Conservation (phyloP, 2,888 invertebrate species). For the Bedellia somnulentella region DNA sequence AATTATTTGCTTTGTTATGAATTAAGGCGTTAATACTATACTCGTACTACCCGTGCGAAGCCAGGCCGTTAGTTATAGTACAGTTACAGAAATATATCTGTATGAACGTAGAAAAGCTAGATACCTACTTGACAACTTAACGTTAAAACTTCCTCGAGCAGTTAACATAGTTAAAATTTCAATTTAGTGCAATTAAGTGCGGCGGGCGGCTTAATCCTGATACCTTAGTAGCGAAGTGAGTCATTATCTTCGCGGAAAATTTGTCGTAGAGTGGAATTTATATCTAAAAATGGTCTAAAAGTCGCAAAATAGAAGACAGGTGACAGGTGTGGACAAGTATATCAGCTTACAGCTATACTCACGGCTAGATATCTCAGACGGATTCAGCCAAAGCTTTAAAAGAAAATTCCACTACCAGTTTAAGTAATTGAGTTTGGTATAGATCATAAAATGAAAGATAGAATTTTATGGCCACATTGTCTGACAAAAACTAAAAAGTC, state of each 20-base stretch:
- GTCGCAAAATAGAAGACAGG: neutral
- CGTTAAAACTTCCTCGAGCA: neutral
- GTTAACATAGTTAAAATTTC: neutral
- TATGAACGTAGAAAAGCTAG: neutral
- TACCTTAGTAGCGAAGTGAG: neutral
- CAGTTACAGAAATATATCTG: too few relatives aligned
- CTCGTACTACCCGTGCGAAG: too few relatives aligned
- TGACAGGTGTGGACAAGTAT: neutral
- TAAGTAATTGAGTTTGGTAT: too few relatives aligned
- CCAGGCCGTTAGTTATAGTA: too few relatives aligned
- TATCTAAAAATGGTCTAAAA: neutral
- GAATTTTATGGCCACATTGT: too few relatives aligned
- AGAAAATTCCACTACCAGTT: too few relatives aligned
- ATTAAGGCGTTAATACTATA: too few relatives aligned
- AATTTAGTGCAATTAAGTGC: neutral
- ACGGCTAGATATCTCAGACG: slow-evolving; percentile 8
- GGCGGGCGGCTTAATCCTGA: neutral
- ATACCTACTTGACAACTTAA: neutral
- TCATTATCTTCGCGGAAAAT: neutral
- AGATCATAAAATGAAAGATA: too few relatives aligned
- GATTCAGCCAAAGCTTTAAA: too few relatives aligned
- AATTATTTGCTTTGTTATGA: neutral
- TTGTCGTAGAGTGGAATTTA: neutral
- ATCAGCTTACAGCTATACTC: slow-evolving; percentile 5
- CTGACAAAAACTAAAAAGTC: too few relatives aligned